Base-by-base conservation (phyloP, 2,797 vertebrate species). In the Xenentodon cancila region DNA sequence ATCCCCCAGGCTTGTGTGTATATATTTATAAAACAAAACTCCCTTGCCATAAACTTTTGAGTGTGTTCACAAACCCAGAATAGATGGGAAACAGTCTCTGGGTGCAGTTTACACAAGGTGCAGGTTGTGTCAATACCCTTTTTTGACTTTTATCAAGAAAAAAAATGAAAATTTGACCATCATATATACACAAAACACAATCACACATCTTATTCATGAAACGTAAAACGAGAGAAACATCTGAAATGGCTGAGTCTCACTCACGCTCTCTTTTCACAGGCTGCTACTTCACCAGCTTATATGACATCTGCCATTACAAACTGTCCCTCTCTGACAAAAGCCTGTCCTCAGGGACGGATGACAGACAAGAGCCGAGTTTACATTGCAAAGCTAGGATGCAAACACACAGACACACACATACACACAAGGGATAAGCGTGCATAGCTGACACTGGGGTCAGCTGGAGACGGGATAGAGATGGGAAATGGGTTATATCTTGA, bases 401-500 rank as follows among this genome's bases (percentile, higher is more conserved):
- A 55, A 47, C 32, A 52, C 37, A 34, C 32, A 47, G 51, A 58
- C 55, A 53, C 37, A 37, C 19, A 45, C 8, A 59, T 16, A 43
- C 53, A 53, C 47, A 43, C n/a, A 1, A 1, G 20, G 48, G 61
- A 72, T 71, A 71, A 65, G 64, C 59, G 76, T 7, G 22, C 34
- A 52, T 51, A 59, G 77, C 62, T 77, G 76, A 78, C 81, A 77
- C 53, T 1, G 63, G 22, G 81, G 81, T 83, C 80, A 78, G 64
- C 1, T 27, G 53, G 74, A 80, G 79, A 77, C 9, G 68, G n/a
- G n/a, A n/a, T n/a, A n/a, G n/a, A n/a, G n/a, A n/a, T n/a, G n/a
- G n/a, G n/a, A n/a, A n/a, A n/a, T n/a, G n/a, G 55, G 70, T 12
- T 9, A 77, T 79, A 79, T 81, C 75, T 87, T 82, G 81, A 87